Conservation (phyloP, 1,140 invertebrate genomes). For the Magallana angulata region DNA sequence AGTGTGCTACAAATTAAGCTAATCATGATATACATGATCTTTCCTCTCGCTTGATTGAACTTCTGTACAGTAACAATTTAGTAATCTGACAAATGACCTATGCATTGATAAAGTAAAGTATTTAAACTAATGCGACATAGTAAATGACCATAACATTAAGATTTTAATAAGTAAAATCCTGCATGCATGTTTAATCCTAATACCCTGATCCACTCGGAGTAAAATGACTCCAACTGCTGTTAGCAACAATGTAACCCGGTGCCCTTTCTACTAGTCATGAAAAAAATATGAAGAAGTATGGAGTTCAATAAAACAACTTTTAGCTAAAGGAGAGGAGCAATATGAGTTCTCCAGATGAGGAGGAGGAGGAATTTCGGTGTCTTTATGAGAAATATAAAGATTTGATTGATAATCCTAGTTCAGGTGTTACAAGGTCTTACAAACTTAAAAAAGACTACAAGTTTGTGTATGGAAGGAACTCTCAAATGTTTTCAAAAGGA, state of each 20-base stretch:
- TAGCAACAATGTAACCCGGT: slow-evolving; percentile 1
- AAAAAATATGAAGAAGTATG: neutral
- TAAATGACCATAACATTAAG: too few species aligned
- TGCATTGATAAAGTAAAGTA: too few species aligned
- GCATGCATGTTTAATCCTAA: neutral
- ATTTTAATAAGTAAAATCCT: neutral
- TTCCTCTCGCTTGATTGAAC: too few species aligned
- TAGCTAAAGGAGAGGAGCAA: neutral
- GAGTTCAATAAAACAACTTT: neutral
- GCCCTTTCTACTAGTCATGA: neutral
- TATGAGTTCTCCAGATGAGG: slow-evolving; percentile 8
- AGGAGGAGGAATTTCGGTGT: neutral
- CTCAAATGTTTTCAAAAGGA: slow-evolving; percentile 14
- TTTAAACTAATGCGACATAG: too few species aligned
- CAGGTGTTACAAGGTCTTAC: neutral
- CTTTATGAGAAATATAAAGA: slow-evolving; percentile 18
- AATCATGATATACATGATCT: too few species aligned
- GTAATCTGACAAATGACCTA: too few species aligned
- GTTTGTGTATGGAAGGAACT: neutral
- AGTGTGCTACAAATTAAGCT: too few species aligned
- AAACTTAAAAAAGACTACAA: slow-evolving; percentile 27
- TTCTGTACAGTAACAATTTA: too few species aligned
- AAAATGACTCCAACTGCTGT: neutral
- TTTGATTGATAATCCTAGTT: slow-evolving; percentile 1
- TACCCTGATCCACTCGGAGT: neutral